phyloP scores from a whole-genome alignment of 1,140 invertebrate species.

The Drosophila varians region DNA sequence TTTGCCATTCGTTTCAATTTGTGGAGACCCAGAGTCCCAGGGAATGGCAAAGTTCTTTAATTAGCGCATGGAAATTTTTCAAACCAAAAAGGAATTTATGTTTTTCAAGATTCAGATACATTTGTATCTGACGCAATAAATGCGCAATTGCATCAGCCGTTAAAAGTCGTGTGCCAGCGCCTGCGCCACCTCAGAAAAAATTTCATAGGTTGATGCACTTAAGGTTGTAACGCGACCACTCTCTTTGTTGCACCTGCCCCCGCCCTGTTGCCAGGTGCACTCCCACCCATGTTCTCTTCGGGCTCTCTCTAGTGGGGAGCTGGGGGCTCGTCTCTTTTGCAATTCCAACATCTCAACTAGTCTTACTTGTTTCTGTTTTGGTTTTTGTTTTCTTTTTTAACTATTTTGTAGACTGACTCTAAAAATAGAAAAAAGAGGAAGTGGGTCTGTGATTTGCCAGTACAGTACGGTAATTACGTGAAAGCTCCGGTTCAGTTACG shows the following conservation, averaged over 20 bases:
- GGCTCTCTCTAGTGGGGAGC: conserved; percentile 19
- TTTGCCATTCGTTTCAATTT: conserved; percentile 58
- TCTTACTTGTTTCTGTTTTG: conserved; percentile 8
- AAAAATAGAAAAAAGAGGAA: conserved; percentile 58
- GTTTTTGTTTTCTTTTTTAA: conserved; percentile 21
- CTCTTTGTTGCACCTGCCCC: neutral
- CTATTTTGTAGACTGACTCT: conserved; percentile 34
- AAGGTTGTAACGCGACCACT: neutral
- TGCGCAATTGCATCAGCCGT: conserved; percentile 64
- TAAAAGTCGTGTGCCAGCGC: conserved; percentile 35
- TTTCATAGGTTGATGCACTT: conserved; percentile 18
- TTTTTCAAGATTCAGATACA: neutral
- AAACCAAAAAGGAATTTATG: neutral
- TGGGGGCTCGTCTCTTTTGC: conserved; percentile 63
- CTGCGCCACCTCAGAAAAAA: conserved; percentile 36
- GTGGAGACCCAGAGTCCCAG: conserved; percentile 1
- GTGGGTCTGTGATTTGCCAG: conserved; percentile 34
- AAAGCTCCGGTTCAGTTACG: conserved; percentile 40
- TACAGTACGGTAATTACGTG: conserved; percentile 45
- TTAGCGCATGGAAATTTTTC: conserved; percentile 43
- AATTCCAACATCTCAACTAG: conserved; percentile 13
- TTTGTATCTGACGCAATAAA: conserved; percentile 62
- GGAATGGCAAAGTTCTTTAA: conserved; percentile 29
- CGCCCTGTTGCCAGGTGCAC: conserved; percentile 30
- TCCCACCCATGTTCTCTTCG: neutral